A percentile compares a stretch with the other conserved stretches of the same genome.
phyloP scores from a whole-genome alignment of 64 coral and sea anemone species.

The Montipora cactus region DNA sequence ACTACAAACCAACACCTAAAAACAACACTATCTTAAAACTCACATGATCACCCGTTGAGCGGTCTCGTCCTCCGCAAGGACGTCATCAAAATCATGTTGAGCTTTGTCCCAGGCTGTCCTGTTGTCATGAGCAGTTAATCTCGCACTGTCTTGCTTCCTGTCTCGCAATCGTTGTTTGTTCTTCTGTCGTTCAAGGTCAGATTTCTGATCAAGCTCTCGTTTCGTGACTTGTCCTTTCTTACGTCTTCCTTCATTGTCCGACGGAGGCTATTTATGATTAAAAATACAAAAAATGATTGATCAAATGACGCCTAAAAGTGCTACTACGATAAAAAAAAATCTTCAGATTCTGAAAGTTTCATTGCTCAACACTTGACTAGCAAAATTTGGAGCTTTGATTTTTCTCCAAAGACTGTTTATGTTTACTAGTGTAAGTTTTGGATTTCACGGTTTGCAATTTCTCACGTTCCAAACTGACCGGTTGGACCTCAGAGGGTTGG shows the following conservation, averaged over 20 bases:
- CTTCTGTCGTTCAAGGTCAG: conserved; percentile 90
- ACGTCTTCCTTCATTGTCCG: conserved; percentile 39
- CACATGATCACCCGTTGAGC: conserved; percentile 38
- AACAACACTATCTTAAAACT: not conserved
- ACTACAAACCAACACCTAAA: not conserved
- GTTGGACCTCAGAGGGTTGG: too few species aligned
- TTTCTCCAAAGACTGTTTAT: too few species aligned
- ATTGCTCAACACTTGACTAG: too few species aligned
- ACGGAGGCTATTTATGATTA: not conserved
- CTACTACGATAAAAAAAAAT: too few species aligned
- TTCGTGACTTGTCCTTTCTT: conserved; percentile 70
- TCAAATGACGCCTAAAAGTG: too few species aligned
- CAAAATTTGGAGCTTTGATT: too few species aligned
- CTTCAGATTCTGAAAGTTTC: too few species aligned
- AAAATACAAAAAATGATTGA: not conserved
- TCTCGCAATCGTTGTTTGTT: conserved; percentile 95
- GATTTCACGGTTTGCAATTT: too few species aligned
- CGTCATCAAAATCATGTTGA: conserved; percentile 80
- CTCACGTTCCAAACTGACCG: too few species aligned
- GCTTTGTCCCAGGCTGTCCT: conserved; percentile 87
- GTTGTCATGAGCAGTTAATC: conserved; percentile 32
- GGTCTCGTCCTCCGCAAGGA: conserved; percentile 56
- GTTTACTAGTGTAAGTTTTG: too few species aligned
- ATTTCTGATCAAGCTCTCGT: conserved; percentile 83
- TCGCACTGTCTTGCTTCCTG: conserved; percentile 29